Conservation (phyloP, 1,140 invertebrate species). For the Macrobrachium nipponense region DNA sequence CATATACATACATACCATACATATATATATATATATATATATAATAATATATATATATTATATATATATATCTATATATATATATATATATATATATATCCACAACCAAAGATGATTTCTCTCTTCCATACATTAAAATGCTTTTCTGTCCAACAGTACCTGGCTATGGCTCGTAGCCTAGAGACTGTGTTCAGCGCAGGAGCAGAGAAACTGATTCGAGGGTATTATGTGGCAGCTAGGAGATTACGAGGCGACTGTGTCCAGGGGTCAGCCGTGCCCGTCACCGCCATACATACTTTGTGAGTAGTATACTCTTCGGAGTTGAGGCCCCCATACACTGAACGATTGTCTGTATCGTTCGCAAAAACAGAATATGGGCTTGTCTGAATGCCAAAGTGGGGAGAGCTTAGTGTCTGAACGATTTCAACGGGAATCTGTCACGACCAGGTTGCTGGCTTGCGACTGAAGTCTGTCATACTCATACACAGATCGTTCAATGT, state of each 20-base stretch:
- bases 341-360: background rate
- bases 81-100: background rate
- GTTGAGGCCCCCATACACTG: no score
- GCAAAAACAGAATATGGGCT: background rate
- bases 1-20: no score
- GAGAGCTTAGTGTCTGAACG: no score
- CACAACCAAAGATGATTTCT: background rate
- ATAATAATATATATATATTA: no score
- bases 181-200: conserved; percentile 33
- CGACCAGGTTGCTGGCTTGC: no score
- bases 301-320: conserved; percentile 12
- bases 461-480: no score
- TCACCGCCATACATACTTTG: conserved; percentile 58
- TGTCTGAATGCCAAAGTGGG: background rate
- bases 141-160: conserved; percentile 17
- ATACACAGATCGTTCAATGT: no score
- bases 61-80: background rate
- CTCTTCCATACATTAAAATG: background rate
- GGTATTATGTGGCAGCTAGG: conserved; percentile 57
- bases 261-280: conserved; percentile 42
- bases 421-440: no score
- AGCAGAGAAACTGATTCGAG: conserved; percentile 54
- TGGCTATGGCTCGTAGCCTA: conserved; percentile 31
- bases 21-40: no score
- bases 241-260: conserved; percentile 39